A percentile compares a stretch with the other conserved stretches of the same genome.
Evolutionary conservation across 2,113 vertebrate genomes (phyloP).

Genomic region (Bubo scandiacus): DNA sequence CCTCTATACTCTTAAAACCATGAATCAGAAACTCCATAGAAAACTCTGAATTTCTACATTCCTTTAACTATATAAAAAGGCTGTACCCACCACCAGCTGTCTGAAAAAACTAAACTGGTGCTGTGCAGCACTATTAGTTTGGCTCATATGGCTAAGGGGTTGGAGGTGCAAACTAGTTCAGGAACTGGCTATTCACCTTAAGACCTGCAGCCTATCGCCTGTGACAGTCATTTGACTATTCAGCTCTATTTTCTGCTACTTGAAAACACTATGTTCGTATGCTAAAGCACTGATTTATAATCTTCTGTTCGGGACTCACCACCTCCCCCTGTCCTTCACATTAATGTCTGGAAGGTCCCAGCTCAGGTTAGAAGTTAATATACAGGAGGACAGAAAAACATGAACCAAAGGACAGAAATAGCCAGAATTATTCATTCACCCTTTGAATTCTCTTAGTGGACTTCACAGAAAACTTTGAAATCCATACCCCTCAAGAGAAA

Average conservation of each 20-base stretch:
- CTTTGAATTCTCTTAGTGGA: neutral
- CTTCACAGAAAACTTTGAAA: neutral
- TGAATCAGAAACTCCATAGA: neutral
- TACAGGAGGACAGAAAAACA: neutral
- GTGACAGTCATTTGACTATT: neutral
- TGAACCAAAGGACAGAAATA: neutral
- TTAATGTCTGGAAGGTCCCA: neutral
- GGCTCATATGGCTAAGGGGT: neutral
- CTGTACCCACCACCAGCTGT: neutral
- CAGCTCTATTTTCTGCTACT: neutral
- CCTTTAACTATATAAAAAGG: neutral
- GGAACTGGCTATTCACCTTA: neutral
- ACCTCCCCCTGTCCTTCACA: neutral
- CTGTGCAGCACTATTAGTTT: neutral
- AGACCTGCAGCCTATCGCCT: neutral
- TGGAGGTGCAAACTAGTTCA: neutral
- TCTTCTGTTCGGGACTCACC: neutral
- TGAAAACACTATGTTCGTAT: neutral
- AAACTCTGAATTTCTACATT: neutral
- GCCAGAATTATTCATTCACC: neutral
- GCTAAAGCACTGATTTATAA: neutral
- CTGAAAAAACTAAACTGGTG: neutral
- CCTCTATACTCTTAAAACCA: neutral
- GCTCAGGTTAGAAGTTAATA: neutral
- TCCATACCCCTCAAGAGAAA: neutral